These are phyloP conservation scores for Dermochelys coriacea DNA, from an alignment of 2,797 vertebrate species.

Conservation along the genomic window DNA sequence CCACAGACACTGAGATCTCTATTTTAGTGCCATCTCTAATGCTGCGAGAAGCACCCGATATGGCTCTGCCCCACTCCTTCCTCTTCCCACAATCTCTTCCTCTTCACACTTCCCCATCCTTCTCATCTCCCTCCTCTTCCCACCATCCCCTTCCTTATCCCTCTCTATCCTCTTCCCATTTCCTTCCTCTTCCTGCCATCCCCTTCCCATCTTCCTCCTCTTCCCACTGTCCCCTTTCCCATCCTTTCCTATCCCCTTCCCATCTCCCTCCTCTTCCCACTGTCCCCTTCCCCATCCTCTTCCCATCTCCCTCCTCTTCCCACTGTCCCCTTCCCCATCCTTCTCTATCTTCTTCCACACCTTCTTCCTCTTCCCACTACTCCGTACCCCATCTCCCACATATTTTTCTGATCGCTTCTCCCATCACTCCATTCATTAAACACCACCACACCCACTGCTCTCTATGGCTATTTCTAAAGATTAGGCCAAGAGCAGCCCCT, in stretches of 20 bases:
- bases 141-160: too few species aligned
- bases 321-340: too few species aligned
- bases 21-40: rapidly evolving
- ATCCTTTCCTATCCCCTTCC: background rate
- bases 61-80: background rate
- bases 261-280: background rate
- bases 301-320: background rate
- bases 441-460: background rate
- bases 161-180: background rate
- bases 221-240: too few species aligned
- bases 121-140: too few species aligned
- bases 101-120: background rate
- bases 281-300: background rate
- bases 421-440: background rate
- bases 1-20: background rate
- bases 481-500: background rate
- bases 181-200: too few species aligned
- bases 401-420: background rate
- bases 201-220: too few species aligned
- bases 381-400: background rate
- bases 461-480: background rate
- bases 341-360: too few species aligned
- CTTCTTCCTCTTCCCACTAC: background rate
- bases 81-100: background rate
- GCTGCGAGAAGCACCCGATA: background rate